Conservation (phyloP, 2,113 vertebrate species). For the Hiodon tergisus region DNA sequence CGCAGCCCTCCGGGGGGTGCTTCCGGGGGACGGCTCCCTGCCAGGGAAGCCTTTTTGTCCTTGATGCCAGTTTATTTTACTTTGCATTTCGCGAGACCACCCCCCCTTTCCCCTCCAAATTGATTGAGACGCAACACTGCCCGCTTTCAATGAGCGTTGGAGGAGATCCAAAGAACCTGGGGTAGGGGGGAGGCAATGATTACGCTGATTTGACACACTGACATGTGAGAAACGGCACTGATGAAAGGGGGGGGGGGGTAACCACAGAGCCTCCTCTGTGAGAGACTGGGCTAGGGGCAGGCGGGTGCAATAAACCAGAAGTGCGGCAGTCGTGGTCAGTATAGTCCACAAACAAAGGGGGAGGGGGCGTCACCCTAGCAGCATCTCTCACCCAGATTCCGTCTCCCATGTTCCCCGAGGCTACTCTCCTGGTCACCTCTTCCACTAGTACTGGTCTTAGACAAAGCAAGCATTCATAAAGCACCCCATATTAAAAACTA, state of each 20-base stretch:
- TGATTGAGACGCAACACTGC: neutral
- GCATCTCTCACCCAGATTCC: neutral
- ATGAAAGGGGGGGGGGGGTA: neutral
- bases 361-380: neutral
- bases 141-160: neutral
- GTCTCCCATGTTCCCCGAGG: neutral
- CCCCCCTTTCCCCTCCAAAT: too few species aligned
- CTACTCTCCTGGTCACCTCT: neutral
- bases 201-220: neutral
- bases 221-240: neutral
- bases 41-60: too few species aligned
- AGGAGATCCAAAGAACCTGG: neutral
- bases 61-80: too few species aligned
- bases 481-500: neutral
- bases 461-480: neutral
- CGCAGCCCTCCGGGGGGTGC: too few species aligned
- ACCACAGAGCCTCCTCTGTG: neutral
- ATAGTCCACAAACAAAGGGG: constrained; percentile 2
- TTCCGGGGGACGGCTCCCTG: too few species aligned
- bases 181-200: neutral
- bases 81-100: too few species aligned
- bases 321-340: neutral
- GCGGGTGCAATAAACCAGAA: neutral
- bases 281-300: neutral
- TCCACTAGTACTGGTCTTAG: neutral